phyloP scores from a whole-genome alignment of 2,113 vertebrate genomes.

The Chionodraco myersi region DNA sequence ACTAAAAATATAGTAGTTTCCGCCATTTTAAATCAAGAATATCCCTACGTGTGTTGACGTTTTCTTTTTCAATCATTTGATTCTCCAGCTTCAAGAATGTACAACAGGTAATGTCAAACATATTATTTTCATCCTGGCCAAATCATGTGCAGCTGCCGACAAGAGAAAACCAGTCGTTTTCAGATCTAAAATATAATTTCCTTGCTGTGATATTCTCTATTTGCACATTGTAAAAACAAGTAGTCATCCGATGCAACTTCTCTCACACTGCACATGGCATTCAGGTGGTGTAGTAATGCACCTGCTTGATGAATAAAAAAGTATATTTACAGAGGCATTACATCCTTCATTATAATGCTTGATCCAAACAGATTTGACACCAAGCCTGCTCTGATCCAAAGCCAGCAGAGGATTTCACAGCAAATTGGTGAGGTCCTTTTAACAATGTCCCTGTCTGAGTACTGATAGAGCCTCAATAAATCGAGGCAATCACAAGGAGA shows the following conservation, averaged over 20 bases:
- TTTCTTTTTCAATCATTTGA: constrained; percentile 23
- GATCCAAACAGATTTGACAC: constrained; percentile 59
- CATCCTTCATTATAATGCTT: constrained; percentile 54
- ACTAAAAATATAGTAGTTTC: constrained; percentile 27
- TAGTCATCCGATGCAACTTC: not conserved
- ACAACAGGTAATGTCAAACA: constrained; percentile 18
- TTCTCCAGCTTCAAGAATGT: not conserved
- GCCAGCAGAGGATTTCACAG: constrained; percentile 69
- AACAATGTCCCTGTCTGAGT: constrained; percentile 64
- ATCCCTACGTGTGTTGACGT: constrained; percentile 9
- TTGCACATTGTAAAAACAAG: constrained; percentile 7
- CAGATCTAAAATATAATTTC: not conserved
- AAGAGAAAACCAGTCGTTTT: not conserved
- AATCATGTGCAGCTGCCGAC: not conserved
- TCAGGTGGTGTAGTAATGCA: constrained; percentile 26
- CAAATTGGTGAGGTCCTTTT: constrained; percentile 75
- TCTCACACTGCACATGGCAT: not conserved
- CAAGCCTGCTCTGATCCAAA: constrained; percentile 46
- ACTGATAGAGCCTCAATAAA: constrained; percentile 74
- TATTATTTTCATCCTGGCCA: constrained; percentile 2
- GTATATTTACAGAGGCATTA: constrained; percentile 40
- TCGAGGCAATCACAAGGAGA: constrained; percentile 75
- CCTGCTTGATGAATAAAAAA: constrained; percentile 39
- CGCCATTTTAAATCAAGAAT: constrained; percentile 34
- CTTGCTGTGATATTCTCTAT: not conserved